Evolutionary conservation across 1,140 invertebrate species (phyloP), one percentile per base, ranked within the genome.

Genomic region (Monochamus saltuarius): DNA sequence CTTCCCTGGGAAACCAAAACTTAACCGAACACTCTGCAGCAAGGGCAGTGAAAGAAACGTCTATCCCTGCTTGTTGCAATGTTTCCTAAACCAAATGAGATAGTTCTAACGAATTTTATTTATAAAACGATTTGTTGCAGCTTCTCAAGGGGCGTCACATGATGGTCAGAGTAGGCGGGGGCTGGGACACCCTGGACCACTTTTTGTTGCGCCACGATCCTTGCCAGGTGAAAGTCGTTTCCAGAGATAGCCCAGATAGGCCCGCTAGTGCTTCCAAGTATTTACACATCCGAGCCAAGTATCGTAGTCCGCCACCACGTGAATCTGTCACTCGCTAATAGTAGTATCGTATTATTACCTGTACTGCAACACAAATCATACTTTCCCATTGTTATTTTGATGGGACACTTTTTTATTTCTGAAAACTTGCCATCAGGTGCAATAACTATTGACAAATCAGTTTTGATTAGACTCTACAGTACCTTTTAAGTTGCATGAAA

Each of bases 161-260:
- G 80, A 97, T 96, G 93, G 94, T 97, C 9, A 84, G 94, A 69
- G 92, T 96, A 14, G 94, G 93, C 42, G 94, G 93, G 49, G 88
- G 92, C 42, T 95, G 92, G 93, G 91, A 95, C 77, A 95, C 93
- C 8, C 80, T 97, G 71, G 90, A 94, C 73, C 91, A 95, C 79
- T 97, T 95, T 78, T 81, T 96, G 71, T 85, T 89, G 70, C 87
- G 90, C 57, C 92, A 95, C 79, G 92, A 95, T 76, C 92, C 93
- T 40, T 94, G 91, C 80, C 87, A 90, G 84, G 87, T 87, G 82
- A 87, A 86, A 79, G 82, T 85, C 62, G 80, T 83, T 71, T 85
- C 80, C 78, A 60, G 74, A 69, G 72, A 70, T 64, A 68, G 65
- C 71, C 77, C 74, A 75, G 72, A 69, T 79, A 70, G 80, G 49